These are phyloP conservation scores for Heterotilapia buettikoferi DNA, from an alignment of 2,113 vertebrate genomes.

Conservation along the genomic window DNA sequence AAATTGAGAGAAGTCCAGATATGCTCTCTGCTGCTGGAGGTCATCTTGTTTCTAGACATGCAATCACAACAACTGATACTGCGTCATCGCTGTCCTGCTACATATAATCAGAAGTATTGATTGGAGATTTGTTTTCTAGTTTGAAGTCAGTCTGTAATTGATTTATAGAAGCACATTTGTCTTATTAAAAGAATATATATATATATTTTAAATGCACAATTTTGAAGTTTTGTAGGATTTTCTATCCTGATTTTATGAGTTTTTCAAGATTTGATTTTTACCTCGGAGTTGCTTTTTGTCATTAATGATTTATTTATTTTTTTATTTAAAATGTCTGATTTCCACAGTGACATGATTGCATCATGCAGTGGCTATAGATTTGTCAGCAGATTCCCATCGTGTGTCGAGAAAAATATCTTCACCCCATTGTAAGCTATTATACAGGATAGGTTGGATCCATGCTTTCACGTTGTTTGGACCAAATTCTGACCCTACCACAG, in stretches of 20 bases:
- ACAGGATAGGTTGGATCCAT: not conserved
- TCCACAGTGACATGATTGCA: not conserved
- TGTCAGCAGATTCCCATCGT: not conserved
- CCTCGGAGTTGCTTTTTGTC: not conserved
- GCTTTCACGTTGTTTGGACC: not conserved
- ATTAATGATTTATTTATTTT: not conserved
- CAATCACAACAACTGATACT: not conserved
- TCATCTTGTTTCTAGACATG: not conserved
- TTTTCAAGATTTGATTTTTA: not conserved
- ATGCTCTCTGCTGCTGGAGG: not conserved
- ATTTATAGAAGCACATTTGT: not conserved
- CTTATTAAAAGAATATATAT: accelerated
- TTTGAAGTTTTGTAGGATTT: not conserved
- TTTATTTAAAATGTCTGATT: not conserved
- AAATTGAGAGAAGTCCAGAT: not conserved
- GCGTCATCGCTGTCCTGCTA: not conserved
- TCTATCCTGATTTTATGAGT: not conserved
- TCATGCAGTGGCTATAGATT: not conserved
- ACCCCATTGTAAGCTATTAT: not conserved
- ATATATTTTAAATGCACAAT: not conserved
- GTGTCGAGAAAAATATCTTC: not conserved
- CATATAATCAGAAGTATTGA: not conserved
- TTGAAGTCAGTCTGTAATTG: not conserved
- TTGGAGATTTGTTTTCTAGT: not conserved
- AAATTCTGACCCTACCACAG: accelerated